These are phyloP conservation scores for Catamblyrhynchus diadema DNA, from an alignment of 2,797 vertebrate genomes.

Conservation along the genomic window DNA sequence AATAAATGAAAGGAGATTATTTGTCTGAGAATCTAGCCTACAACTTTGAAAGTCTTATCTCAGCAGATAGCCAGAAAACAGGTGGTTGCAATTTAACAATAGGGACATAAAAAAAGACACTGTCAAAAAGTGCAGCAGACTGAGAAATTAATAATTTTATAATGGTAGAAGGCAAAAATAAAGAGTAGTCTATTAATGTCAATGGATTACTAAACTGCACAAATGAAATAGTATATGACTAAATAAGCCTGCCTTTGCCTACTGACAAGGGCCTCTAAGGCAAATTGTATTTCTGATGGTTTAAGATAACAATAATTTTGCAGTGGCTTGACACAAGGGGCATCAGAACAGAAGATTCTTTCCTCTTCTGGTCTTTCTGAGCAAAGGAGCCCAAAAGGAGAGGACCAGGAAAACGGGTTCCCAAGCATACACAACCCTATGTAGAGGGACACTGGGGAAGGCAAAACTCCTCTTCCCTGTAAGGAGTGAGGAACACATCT, in stretches of 20 bases:
- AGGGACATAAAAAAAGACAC: neutral
- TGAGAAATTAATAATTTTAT: neutral
- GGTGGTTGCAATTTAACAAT: neutral
- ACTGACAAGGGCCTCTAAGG: neutral
- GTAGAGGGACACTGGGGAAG: accelerated
- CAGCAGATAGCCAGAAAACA: neutral
- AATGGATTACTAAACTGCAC: neutral
- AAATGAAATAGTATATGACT: neutral
- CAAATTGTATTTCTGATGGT: neutral
- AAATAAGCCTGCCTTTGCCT: neutral
- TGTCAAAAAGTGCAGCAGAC: neutral
- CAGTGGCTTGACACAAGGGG: neutral
- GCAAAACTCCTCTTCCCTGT: neutral
- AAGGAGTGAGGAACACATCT: neutral
- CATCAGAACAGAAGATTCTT: neutral
- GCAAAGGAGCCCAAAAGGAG: neutral
- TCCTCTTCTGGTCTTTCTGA: neutral
- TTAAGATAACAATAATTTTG: conserved; percentile 3
- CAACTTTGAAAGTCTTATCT: neutral
- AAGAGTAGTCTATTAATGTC: neutral
- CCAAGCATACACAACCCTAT: neutral
- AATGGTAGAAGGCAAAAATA: neutral
- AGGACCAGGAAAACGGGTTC: neutral
- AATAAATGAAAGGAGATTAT: neutral
- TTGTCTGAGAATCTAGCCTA: neutral